phyloP scores from a whole-genome alignment of 2,113 vertebrate genomes.

The Ochotona curzoniae region DNA sequence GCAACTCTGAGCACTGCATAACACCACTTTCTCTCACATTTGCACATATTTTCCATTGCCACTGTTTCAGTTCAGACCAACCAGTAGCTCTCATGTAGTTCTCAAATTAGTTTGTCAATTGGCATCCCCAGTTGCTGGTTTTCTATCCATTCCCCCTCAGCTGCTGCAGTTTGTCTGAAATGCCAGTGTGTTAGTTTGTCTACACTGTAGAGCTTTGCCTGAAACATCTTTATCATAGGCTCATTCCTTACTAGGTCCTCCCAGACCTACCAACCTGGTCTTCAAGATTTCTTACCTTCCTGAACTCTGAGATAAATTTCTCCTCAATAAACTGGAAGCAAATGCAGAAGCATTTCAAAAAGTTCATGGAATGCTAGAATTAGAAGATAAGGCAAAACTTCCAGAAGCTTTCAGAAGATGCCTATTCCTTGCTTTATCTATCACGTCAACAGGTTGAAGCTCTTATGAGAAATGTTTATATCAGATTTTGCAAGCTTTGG shows the following conservation, averaged over 20 bases:
- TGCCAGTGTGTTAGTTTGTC: neutral
- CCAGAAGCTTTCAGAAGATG: no score
- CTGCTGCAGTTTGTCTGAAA: neutral
- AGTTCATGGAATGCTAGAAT: no score
- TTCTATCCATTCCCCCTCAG: neutral
- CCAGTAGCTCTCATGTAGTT: neutral
- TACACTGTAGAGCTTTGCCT: neutral
- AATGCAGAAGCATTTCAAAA: neutral
- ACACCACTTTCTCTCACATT: neutral
- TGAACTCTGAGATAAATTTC: conserved; percentile 17
- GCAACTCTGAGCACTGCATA: neutral
- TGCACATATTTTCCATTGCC: neutral
- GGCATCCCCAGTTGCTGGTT: neutral
- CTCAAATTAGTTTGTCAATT: neutral
- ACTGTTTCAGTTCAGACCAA: conserved; percentile 6
- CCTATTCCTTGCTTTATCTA: neutral
- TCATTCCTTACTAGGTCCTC: neutral
- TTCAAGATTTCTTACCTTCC: neutral
- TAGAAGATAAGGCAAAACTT: no score
- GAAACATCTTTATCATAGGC: neutral
- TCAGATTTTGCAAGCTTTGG: neutral
- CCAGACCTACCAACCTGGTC: neutral
- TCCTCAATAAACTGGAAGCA: neutral
- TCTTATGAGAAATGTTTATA: neutral
- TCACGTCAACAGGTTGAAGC: neutral